phyloP scores from a whole-genome alignment of 1,140 invertebrate species.

The Phenacoccus solenopsis region DNA sequence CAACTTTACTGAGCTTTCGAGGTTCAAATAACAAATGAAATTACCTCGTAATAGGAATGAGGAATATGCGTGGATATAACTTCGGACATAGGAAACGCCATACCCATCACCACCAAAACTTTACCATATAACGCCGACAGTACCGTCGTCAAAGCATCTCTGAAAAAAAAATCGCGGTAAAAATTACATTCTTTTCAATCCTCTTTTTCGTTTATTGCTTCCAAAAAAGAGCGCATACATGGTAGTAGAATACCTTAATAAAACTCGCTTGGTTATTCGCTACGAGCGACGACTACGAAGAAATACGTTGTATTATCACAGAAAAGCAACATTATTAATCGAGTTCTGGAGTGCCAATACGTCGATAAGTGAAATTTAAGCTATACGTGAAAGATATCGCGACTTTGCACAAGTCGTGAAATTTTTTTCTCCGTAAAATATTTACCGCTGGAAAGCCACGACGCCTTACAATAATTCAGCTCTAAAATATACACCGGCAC shows the following conservation, averaged over 20 bases:
- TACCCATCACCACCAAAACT: conserved; percentile 82
- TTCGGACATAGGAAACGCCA: conserved; percentile 85
- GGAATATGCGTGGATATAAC: conserved; percentile 84
- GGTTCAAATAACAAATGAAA: background rate
- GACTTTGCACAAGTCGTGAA: background rate
- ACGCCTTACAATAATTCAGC: background rate
- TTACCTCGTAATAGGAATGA: conserved; percentile 74
- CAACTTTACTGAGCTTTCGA: too few species aligned
- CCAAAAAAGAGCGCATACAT: too few species aligned
- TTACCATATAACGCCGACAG: conserved; percentile 89
- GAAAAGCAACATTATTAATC: background rate
- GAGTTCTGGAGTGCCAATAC: background rate
- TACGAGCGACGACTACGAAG: background rate
- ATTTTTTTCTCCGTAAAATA: background rate
- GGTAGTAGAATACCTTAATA: too few species aligned
- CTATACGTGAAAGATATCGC: background rate
- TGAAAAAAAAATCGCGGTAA: conserved; percentile 33
- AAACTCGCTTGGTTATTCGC: too few species aligned
- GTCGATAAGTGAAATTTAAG: background rate
- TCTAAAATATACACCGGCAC: background rate
- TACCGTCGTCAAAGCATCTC: conserved; percentile 69
- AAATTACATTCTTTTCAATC: too few species aligned
- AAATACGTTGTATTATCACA: background rate
- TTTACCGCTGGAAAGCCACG: background rate
- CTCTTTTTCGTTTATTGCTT: too few species aligned